Base-by-base conservation (phyloP, 2,888 invertebrate species). In the Scaeva pyrastri region DNA sequence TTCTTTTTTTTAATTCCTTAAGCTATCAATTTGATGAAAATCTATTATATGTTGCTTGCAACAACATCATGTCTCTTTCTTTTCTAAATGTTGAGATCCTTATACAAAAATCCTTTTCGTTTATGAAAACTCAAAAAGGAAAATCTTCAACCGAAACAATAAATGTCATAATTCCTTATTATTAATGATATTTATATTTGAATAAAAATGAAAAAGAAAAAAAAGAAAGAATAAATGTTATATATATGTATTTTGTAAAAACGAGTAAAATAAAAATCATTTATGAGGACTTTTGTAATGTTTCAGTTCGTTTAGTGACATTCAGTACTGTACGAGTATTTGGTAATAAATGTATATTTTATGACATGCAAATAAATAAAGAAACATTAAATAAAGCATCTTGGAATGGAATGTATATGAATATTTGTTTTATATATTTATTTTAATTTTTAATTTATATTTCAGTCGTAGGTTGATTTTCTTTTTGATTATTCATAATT, bases 101-200 rank as follows among this genome's bases (percentile, higher is more conserved):
- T 39, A 58, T 39, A 60, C 41, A 60, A 21, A 60, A 60, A 60
- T 41, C 19, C 1, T 60, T n/a, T n/a, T 41, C 39, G 21, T 50
- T 16, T 31, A 19, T 14, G 8, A 3, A 60, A 60, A 41, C 58
- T 41, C 12, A 3, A 60, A 21, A 60, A 14, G 3, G 31, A 56
- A 56, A 56, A 56, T 11, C 1, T 31, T 64, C 55, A 31, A 62
- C 5, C 36, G 55, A 14, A 43, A 41, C 43, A 50, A 62, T 80
- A 80, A 80, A 80, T 60, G 80, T 74, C 80, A 74, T 76, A 45
- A 43, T 70, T 80, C 31, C 21, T 36, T 62, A 60, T 21, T 31
- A 41, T 55, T 50, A 74, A 50, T 68, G 74, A 60, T 50, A 60
- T 60, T 68, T 62, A 43, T 48, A 73, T 60, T 74, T 74, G 73